Base-by-base conservation (phyloP, 2,888 invertebrate species). In the Drosophila rellima region DNA sequence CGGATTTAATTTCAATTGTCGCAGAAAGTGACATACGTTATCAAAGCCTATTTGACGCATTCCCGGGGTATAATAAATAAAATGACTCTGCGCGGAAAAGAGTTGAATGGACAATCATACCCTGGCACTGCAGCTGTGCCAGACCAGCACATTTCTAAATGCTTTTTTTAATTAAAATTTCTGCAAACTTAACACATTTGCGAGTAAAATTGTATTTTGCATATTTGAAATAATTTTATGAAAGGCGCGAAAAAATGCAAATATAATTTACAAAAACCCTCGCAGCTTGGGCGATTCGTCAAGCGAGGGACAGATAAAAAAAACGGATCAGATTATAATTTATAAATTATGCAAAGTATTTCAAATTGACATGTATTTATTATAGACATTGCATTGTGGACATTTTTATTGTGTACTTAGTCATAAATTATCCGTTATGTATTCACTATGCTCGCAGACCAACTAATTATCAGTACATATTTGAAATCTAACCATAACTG, bases 161-260 rank as follows among this genome's bases (percentile, higher is more conserved):
- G 87, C 45, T 74, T 82, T 82, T 87, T 81, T 83, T 82, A 84
- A 83, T 82, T 88, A 85, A 80, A 80, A 84, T 83, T 88, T 66
- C 59, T 77, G 86, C 84, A 70, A 74, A 79, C 77, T 85, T 80
- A 80, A 80, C 83, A 85, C 77, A 85, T 86, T 84, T 80, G 40
- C 31, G 40, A 42, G 20, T 31, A 59, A 83, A 83, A 86, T 75
- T 82, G 70, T 73, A 60, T 60, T 79, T 67, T 70, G 51, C 73
- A 81, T 74, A 76, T 76, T 68, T 62, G 55, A 63, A 67, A 78
- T 70, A 66, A 64, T 70, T 62, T 61, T 42, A 20, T 18, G 42
- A 37, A 52, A 29, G 45, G 48, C 35, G 39, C 15, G 20, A 47
- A 51, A 69, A 68, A 75, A 82, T 60, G 52, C 39, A 77, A 83